Evolutionary conservation across 2,113 vertebrate species (phyloP).

Genomic region (Polyodon spathula): DNA sequence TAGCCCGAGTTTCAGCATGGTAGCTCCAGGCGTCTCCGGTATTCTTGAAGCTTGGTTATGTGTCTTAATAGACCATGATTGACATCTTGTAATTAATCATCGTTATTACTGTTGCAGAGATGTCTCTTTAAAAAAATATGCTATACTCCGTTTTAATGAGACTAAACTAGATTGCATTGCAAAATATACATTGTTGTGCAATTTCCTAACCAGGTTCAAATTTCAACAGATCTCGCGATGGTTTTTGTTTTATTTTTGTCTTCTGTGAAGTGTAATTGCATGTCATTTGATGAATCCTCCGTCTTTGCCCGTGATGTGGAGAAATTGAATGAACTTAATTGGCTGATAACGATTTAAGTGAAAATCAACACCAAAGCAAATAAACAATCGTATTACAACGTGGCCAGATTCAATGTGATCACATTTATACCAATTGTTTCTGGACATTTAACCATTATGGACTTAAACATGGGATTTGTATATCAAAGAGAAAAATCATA

Average conservation of each 20-base stretch:
- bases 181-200: no score
- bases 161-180: background rate
- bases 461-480: no score
- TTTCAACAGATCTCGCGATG: no score
- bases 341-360: background rate
- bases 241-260: no score
- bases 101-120: constrained; percentile 68
- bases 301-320: background rate
- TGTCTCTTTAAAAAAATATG: background rate
- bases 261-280: no score
- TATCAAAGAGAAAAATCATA: no score
- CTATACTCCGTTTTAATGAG: no score
- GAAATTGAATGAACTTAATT: background rate
- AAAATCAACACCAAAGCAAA: background rate
- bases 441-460: no score
- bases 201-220: no score
- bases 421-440: no score
- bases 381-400: background rate
- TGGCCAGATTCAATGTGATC: no score
- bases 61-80: constrained; percentile 74
- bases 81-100: constrained; percentile 79
- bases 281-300: background rate
- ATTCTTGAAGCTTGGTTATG: constrained; percentile 67
- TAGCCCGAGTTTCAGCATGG: constrained; percentile 42
- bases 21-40: constrained; percentile 66